Percentiles rank a stretch among this genome's conserved stretches.
These are phyloP conservation scores for Penaeus indicus DNA, from an alignment of 1,140 invertebrate species.

Conservation along the genomic window DNA sequence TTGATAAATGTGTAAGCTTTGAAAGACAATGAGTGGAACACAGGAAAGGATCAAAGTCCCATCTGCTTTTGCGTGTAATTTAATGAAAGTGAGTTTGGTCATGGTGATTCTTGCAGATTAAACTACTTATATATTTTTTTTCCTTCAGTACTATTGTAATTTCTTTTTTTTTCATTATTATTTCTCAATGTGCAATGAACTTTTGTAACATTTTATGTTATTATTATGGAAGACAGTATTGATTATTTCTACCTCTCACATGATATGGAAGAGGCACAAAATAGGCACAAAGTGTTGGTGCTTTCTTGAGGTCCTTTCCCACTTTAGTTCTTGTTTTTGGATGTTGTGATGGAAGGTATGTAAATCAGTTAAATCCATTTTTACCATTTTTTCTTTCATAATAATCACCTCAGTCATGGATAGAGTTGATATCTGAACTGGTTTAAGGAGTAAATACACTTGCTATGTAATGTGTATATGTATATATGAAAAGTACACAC, in stretches of 20 bases:
- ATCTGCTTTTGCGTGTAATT: constrained; percentile 17
- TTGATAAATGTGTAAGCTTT: too few species aligned
- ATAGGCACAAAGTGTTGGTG: constrained; percentile 56
- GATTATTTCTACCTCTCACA: constrained; percentile 49
- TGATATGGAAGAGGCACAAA: constrained; percentile 51
- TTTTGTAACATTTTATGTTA: too few species aligned
- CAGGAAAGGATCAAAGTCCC: too few species aligned
- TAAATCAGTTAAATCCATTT: too few species aligned
- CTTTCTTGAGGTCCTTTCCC: constrained; percentile 32
- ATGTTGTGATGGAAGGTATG: constrained; percentile 27
- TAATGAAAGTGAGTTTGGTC: constrained; percentile 11
- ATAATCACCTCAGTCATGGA: too few species aligned
- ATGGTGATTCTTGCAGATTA: constrained; percentile 26
- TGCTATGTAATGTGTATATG: too few species aligned
- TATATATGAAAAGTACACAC: too few species aligned
- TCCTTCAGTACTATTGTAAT: constrained; percentile 26
- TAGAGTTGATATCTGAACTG: too few species aligned
- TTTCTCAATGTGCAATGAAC: too few species aligned
- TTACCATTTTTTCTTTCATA: too few species aligned
- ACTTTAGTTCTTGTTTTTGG: constrained; percentile 7
- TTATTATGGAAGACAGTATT: constrained; percentile 33
- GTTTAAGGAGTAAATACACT: too few species aligned
- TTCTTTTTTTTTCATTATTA: constrained; percentile 12
- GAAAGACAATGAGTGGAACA: too few species aligned
- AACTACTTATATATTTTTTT: constrained; percentile 5